Base-by-base conservation (phyloP, 2,888 invertebrate species). In the Entomobrya proxima region DNA sequence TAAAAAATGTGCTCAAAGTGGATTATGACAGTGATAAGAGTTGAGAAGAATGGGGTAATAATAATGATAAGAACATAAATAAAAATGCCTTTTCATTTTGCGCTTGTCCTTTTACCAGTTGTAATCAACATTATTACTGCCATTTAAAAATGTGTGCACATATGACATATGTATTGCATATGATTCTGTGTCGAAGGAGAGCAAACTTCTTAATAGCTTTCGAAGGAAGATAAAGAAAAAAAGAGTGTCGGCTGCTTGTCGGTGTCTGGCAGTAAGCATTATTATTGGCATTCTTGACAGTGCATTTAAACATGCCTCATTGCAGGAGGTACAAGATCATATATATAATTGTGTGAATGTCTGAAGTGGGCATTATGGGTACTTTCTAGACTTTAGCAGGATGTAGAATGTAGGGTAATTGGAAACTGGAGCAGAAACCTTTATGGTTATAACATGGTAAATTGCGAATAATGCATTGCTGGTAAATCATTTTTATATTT, bases 401-500 rank as follows among this genome's bases (percentile, higher is more conserved):
- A 81, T 81, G 80, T 55, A 35, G 52, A 81, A 81, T 58, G 69
- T 81, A 81, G 80, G 80, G 58, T 81, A 74, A 74, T 81, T 81
- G 80, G 44, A 81, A 81, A 72, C 80, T 81, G 80, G 80, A 81
- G 80, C 80, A 81, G 40, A 72, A 40, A 72, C 55, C n/a, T n/a
- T n/a, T n/a, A n/a, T n/a, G n/a, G n/a, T n/a, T n/a, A n/a, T 81
- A 72, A 77, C 40, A 81, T 44, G 79, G 67, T 79, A 79, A 74
- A 72, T 44, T 44, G 18, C n/a, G n/a, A n/a, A 18, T 9, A 21
- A n/a, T n/a, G 44, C 21, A 55, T 24, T 55, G n/a, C n/a, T n/a
- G n/a, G n/a, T n/a, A n/a, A n/a, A n/a, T n/a, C n/a, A n/a, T n/a
- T n/a, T n/a, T n/a, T n/a, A n/a, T n/a, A n/a, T n/a, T n/a, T n/a